Evolutionary conservation across 2,113 vertebrate species (phyloP).

Genomic region (Pollimyrus isidori): DNA sequence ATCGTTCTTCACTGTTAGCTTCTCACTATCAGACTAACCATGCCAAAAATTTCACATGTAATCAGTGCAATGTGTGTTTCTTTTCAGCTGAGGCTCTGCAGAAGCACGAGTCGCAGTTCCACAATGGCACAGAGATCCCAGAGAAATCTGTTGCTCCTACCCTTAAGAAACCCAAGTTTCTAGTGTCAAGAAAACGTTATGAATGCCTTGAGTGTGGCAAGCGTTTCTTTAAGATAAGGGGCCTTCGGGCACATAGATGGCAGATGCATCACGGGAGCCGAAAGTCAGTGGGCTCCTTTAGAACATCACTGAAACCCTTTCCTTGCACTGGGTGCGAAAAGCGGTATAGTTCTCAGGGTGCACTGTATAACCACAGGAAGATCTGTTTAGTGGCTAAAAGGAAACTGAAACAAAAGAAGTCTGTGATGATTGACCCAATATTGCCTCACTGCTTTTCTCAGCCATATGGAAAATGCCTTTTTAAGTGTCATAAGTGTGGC

Average conservation of each 20-base stretch:
- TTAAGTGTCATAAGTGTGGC: constrained; percentile 63
- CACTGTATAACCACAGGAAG: constrained; percentile 37
- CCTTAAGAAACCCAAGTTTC: neutral
- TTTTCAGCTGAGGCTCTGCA: constrained; percentile 6
- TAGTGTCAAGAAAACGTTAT: constrained; percentile 25
- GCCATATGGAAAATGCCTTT: constrained; percentile 48
- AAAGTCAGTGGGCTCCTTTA: neutral
- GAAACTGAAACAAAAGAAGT: constrained; percentile 16
- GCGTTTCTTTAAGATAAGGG: constrained; percentile 52
- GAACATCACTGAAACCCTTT: constrained; percentile 19
- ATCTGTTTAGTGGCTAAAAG: constrained; percentile 21
- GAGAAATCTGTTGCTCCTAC: neutral
- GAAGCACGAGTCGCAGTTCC: constrained; percentile 1
- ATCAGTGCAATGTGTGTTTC: constrained; percentile 1
- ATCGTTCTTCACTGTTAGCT: constrained; percentile 30
- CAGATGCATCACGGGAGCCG: constrained; percentile 47
- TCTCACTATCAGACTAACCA: constrained; percentile 39
- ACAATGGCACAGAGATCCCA: neutral
- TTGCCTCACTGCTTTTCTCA: constrained; percentile 24
- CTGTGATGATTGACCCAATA: constrained; percentile 20
- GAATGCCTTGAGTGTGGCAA: constrained; percentile 52
- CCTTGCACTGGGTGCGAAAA: constrained; percentile 34
- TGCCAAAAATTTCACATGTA: constrained; percentile 3
- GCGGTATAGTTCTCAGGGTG: constrained; percentile 32
- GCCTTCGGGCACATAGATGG: constrained; percentile 59